Conservation (phyloP, 2,888 invertebrate species). For the Steinernema hermaphroditum region DNA sequence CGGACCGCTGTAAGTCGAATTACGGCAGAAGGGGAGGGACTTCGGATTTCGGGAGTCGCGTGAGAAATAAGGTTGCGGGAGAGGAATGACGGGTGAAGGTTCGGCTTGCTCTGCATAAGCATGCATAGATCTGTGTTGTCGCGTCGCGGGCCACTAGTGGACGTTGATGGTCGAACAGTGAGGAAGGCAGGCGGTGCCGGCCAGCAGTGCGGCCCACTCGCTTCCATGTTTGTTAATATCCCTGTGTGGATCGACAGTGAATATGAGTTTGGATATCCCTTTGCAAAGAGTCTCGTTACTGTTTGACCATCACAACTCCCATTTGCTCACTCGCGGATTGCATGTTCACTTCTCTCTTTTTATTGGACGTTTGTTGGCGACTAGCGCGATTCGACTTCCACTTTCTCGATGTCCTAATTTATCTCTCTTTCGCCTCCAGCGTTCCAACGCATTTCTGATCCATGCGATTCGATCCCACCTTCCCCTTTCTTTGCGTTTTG, state of each 20-base stretch:
- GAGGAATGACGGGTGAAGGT: background rate
- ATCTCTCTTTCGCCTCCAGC: constrained; percentile 30
- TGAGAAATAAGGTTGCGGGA: background rate
- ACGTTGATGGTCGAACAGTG: constrained; percentile 15
- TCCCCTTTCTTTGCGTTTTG: constrained; percentile 29
- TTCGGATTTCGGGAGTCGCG: background rate
- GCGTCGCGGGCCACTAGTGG: constrained; percentile 2
- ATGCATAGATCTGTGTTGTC: constrained; percentile 1
- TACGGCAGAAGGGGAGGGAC: background rate
- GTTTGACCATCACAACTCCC: constrained; percentile 28
- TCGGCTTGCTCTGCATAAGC: constrained; percentile 12
- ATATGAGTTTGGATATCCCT: constrained; percentile 23
- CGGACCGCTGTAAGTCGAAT: background rate
- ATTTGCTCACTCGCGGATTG: constrained; percentile 25
- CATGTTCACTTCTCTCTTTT: constrained; percentile 22
- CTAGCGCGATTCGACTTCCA: constrained; percentile 22
- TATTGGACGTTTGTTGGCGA: constrained; percentile 30
- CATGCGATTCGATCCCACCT: constrained; percentile 16
- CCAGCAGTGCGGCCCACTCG: constrained; percentile 11
- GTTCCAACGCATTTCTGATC: constrained; percentile 28
- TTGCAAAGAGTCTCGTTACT: constrained; percentile 28
- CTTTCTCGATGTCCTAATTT: constrained; percentile 30
- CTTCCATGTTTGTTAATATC: constrained; percentile 31
- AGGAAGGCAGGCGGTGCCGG: background rate
- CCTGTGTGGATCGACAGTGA: constrained; percentile 20